phyloP scores from a whole-genome alignment of 2,888 invertebrate genomes.

The Teleogryllus oceanicus region DNA sequence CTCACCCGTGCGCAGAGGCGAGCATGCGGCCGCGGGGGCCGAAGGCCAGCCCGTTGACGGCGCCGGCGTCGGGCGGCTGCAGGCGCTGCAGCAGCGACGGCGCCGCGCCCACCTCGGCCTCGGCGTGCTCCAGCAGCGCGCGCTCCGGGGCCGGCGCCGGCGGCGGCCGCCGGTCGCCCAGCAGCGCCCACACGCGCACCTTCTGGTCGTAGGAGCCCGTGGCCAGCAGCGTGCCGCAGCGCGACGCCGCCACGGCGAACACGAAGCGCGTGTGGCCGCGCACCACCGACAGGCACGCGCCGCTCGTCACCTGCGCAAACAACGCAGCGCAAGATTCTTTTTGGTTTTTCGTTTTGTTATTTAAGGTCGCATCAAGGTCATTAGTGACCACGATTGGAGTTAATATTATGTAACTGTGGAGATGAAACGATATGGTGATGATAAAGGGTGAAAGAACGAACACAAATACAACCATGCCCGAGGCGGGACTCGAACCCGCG shows the following conservation, averaged over 20 bases:
- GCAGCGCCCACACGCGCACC: neutral
- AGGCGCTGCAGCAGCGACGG: neutral
- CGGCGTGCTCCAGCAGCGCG: neutral
- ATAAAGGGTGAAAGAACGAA: too few species aligned
- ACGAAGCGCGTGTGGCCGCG: neutral
- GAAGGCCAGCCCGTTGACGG: neutral
- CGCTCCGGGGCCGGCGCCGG: neutral
- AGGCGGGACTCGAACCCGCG: too few species aligned
- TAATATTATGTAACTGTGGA: too few species aligned
- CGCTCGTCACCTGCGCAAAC: neutral
- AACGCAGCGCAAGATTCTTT: too few species aligned
- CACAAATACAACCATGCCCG: too few species aligned
- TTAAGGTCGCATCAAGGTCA: too few species aligned
- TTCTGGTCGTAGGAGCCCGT: constrained; percentile 10
- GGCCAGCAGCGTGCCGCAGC: neutral
- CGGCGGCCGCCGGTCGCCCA: neutral
- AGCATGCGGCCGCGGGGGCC: neutral
- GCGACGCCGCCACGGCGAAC: neutral
- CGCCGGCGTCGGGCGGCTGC: neutral
- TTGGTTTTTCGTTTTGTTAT: too few species aligned
- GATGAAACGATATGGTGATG: too few species aligned
- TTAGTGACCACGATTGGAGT: too few species aligned
- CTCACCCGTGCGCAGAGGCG: neutral
- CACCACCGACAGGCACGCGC: neutral
- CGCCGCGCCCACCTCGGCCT: neutral